Evolutionary conservation across 2,113 vertebrate species (phyloP).

Genomic region (Calonectris borealis): DNA sequence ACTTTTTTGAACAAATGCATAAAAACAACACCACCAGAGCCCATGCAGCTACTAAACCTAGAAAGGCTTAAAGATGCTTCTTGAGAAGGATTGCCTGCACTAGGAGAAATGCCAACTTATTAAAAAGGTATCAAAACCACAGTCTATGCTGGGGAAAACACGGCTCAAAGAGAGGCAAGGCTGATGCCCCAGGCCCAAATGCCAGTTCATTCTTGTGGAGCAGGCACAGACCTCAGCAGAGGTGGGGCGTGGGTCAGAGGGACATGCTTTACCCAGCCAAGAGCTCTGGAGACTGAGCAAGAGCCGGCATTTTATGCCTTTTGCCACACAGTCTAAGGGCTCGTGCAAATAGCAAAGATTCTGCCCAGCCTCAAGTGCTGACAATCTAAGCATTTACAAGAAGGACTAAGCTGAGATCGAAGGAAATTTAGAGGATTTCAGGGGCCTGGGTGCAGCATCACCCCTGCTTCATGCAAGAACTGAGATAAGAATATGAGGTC

Average conservation of each 20-base stretch:
- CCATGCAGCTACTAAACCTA: background rate
- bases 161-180: background rate
- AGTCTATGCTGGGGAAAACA: background rate
- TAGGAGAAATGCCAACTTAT: background rate
- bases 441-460: background rate
- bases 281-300: background rate
- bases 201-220: background rate
- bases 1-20: background rate
- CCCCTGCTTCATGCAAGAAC: background rate
- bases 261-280: background rate
- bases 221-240: background rate
- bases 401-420: background rate
- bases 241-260: background rate
- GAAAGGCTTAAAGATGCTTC: background rate
- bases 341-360: background rate
- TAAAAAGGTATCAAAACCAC: background rate
- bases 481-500: background rate
- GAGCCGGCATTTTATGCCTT: background rate
- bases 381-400: background rate
- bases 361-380: background rate
- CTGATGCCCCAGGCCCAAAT: background rate
- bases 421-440: background rate
- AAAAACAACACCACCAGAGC: background rate
- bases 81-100: background rate
- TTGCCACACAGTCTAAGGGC: background rate